Percentiles rank a stretch among this genome's conserved stretches.
These are phyloP conservation scores for Pollenia amentaria DNA, from an alignment of 2,888 invertebrate species.

Conservation along the genomic window DNA sequence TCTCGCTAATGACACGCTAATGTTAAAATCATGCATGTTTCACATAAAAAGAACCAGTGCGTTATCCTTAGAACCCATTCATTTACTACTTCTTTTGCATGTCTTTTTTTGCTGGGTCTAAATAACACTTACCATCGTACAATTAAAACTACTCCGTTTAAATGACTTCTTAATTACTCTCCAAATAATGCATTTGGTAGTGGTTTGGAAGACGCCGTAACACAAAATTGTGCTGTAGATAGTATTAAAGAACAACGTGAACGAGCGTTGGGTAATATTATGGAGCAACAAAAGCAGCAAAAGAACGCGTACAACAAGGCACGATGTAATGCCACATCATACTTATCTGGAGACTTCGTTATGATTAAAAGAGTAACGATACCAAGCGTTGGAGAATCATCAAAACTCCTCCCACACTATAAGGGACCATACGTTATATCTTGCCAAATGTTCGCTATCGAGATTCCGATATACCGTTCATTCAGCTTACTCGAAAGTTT, in stretches of 20 bases:
- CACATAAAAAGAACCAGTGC: too few relatives aligned
- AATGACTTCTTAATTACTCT: conserved; percentile 69
- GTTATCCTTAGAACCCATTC: too few relatives aligned
- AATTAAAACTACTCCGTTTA: conserved; percentile 70
- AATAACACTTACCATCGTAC: conserved; percentile 6
- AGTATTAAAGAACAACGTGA: conserved; percentile 39
- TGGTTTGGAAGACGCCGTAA: conserved; percentile 42
- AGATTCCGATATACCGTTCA: conserved; percentile 20
- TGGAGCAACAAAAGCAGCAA: not conserved
- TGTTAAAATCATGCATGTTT: too few relatives aligned
- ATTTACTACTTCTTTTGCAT: too few relatives aligned
- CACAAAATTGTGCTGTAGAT: not conserved
- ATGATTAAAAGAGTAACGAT: too few relatives aligned
- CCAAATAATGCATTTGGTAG: conserved; percentile 51
- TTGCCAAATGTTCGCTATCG: conserved; percentile 32
- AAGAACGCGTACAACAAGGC: too few relatives aligned
- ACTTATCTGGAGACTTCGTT: too few relatives aligned
- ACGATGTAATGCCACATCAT: too few relatives aligned
- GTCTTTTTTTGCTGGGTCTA: too few relatives aligned
- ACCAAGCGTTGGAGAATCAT: too few relatives aligned
- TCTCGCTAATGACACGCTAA: too few relatives aligned
- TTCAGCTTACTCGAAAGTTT: conserved; percentile 22
- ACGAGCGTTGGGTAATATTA: conserved; percentile 25
- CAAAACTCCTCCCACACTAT: too few relatives aligned
- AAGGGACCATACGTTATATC: conserved; percentile 28